Percentiles rank a stretch among this genome's conserved stretches.
These are phyloP conservation scores for Tragelaphus buxtoni DNA, from an alignment of 2,113 vertebrate genomes.

Conservation along the genomic window DNA sequence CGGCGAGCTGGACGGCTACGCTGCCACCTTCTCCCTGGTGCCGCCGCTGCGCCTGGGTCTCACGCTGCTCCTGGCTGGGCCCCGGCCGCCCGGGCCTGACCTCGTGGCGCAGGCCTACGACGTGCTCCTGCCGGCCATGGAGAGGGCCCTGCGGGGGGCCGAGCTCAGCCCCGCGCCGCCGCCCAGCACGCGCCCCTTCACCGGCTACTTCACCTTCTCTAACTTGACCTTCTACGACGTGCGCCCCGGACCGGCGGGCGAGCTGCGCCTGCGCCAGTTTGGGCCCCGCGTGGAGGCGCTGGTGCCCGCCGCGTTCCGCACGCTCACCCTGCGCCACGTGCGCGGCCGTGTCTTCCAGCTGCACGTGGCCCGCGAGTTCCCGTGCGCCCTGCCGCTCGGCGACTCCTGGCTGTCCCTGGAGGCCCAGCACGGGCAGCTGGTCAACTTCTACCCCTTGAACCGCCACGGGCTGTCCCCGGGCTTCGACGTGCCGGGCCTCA, in stretches of 20 bases:
- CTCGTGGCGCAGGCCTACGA: constrained; percentile 81
- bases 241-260: constrained; percentile 81
- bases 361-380: constrained; percentile 89
- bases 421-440: constrained; percentile 90
- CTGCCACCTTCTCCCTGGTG: constrained; percentile 89
- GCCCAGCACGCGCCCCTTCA: constrained; percentile 84
- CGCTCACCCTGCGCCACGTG: constrained; percentile 87
- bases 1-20: constrained; percentile 91
- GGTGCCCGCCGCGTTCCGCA: constrained; percentile 86
- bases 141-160: constrained; percentile 85
- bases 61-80: constrained; percentile 89
- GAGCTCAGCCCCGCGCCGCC: constrained; percentile 79
- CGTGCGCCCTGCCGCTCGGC: constrained; percentile 86
- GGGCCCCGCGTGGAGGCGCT: constrained; percentile 88
- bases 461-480: constrained; percentile 87
- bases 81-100: constrained; percentile 84
- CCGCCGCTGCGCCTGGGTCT: constrained; percentile 89
- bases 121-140: constrained; percentile 88
- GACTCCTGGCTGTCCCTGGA: constrained; percentile 89
- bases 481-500: constrained; percentile 92
- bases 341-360: constrained; percentile 90
- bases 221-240: constrained; percentile 94
- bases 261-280: constrained; percentile 92
- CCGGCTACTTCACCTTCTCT: constrained; percentile 90
- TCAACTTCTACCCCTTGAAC: constrained; percentile 88